phyloP scores from a whole-genome alignment of 2,888 invertebrate species.

The Troides aeacus region DNA sequence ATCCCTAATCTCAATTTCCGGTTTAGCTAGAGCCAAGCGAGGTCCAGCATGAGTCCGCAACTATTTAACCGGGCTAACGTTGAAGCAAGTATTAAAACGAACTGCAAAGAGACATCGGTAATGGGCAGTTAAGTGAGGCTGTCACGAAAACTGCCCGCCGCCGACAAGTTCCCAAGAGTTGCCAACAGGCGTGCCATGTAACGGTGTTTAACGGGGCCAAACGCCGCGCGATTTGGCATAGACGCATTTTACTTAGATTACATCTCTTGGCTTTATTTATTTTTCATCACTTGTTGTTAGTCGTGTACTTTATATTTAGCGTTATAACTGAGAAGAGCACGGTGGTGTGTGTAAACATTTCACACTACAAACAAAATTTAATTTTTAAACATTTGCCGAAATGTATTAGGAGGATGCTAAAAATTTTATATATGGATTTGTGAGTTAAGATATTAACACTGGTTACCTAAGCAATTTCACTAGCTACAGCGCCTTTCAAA shows the following conservation, averaged over 20 bases:
- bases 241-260: not conserved
- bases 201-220: constrained; percentile 12
- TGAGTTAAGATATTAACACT: too few species aligned
- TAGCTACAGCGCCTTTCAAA: too few species aligned
- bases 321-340: not conserved
- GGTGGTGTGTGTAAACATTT: not conserved
- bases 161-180: constrained; percentile 10
- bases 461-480: too few species aligned
- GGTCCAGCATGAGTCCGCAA: too few species aligned
- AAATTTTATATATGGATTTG: too few species aligned
- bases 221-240: constrained; percentile 2
- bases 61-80: not conserved
- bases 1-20: not conserved
- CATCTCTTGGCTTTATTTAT: not conserved
- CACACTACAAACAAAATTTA: not conserved
- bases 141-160: constrained; percentile 2
- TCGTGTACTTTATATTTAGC: not conserved
- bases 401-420: too few species aligned
- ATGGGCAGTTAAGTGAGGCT: constrained; percentile 2
- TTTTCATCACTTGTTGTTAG: not conserved
- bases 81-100: not conserved
- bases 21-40: not conserved
- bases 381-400: too few species aligned
- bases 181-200: constrained; percentile 10
- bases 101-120: constrained; percentile 2